Evolutionary conservation across 2,113 vertebrate genomes (phyloP).

Genomic region (Lethenteron camtschaticum): DNA sequence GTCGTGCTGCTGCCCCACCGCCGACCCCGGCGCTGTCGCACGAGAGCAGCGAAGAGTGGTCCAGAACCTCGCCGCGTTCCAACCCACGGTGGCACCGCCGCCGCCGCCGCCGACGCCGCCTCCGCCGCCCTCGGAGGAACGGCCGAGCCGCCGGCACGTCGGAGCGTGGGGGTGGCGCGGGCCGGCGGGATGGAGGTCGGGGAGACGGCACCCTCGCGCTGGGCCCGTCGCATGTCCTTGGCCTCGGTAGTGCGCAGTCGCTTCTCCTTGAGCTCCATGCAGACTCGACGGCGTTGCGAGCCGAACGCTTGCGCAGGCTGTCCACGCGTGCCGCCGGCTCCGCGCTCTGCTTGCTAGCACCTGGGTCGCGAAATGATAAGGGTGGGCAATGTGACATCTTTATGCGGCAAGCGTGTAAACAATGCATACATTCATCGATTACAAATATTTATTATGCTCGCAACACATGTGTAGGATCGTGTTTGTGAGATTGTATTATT

Average conservation of each 20-base stretch:
- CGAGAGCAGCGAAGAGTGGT: conserved; percentile 83
- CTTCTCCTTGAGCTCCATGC: conserved; percentile 97
- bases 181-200: conserved; percentile 33
- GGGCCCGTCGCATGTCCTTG: conserved; percentile 78
- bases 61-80: conserved; percentile 80
- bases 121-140: not conserved
- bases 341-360: conserved; percentile 35
- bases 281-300: conserved; percentile 59
- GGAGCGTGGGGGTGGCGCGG: conserved; percentile 34
- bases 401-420: too few relatives aligned
- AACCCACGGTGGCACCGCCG: conserved; percentile 36
- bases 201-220: conserved; percentile 61
- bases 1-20: conserved; percentile 21
- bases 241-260: conserved; percentile 80
- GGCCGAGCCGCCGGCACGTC: too few relatives aligned
- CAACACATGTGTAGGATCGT: too few relatives aligned
- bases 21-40: conserved; percentile 25
- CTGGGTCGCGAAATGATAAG: not conserved
- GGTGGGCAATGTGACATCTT: too few relatives aligned
- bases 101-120: conserved; percentile 27
- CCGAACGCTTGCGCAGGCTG: conserved; percentile 50
- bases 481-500: too few relatives aligned
- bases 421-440: too few relatives aligned
- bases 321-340: conserved; percentile 75
- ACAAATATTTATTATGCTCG: too few relatives aligned